Evolutionary conservation across 2,797 vertebrate genomes (phyloP), one percentile per base, ranked within the genome.

Genomic region (Acipenser transmontanus): DNA sequence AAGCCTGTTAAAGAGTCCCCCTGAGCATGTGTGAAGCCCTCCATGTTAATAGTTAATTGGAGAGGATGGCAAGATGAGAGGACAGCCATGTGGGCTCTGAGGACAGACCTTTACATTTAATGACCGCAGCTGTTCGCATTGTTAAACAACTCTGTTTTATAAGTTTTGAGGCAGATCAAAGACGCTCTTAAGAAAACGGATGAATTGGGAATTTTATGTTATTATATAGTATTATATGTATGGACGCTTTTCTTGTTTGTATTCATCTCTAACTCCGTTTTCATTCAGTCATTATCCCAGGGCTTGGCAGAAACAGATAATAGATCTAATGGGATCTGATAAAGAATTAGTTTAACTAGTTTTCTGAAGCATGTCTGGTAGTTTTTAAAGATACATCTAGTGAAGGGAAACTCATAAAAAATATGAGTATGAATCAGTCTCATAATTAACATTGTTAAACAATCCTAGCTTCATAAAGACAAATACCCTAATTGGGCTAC

Each of bases 1-100:
- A 78, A 87, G 85, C 81, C 86, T 86, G 84, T 80, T 85, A 80
- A 82, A 77, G 82, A 84, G 83, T 84, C 84, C 84, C 82, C 72
- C 76, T 83, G 85, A 88, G 86, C 87, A 77, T 84, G 85, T 85
- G 86, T 79, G 80, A 84, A 81, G 80, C 84, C 85, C 87, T 87
- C 85, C 79, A 78, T 83, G 88, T 85, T 88, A 77, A 82, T 84
- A 88, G 83, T 84, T 90, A 88, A 91, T 89, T 91, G 89, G 87
- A 83, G 83, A 87, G 79, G 88, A 88, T 87, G 85, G 88, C 79
- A 73, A 79, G 84, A 87, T 81, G 83, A 80, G 84, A 80, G 87
- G 81, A 78, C 84, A 82, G 87, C 73, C 67, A 84, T 88, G 87
- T 86, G 89, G 84, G 82, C 84, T 78, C 84, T 79, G 84, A 70